Percentiles rank a stretch among this genome's conserved stretches.
Evolutionary conservation across 2,113 vertebrate species (phyloP).

Genomic region (Mugil cephalus): DNA sequence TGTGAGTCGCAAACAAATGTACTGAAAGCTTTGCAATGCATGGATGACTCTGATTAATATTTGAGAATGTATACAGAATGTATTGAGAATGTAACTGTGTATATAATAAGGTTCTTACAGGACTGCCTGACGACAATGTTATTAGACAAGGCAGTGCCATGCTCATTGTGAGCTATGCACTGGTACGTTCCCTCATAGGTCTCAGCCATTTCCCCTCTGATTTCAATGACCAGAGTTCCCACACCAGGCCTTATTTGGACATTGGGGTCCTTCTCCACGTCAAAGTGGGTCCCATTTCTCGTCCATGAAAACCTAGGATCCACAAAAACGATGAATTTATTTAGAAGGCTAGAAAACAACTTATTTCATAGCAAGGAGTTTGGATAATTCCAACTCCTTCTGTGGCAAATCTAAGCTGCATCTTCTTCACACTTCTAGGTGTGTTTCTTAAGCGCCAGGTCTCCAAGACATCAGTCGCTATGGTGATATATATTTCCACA

Average conservation of each 20-base stretch:
- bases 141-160: constrained; percentile 94
- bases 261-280: constrained; percentile 92
- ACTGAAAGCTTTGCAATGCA: background rate
- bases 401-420: constrained; percentile 13
- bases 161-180: constrained; percentile 92
- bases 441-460: constrained; percentile 31
- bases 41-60: background rate
- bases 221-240: constrained; percentile 93
- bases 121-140: constrained; percentile 94
- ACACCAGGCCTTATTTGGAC: constrained; percentile 92
- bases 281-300: constrained; percentile 95
- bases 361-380: constrained; percentile 1
- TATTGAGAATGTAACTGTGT: background rate
- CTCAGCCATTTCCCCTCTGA: constrained; percentile 93
- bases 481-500: constrained; percentile 46
- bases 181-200: constrained; percentile 96
- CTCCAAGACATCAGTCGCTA: constrained; percentile 56
- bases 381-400: background rate
- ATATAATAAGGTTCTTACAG: constrained; percentile 81
- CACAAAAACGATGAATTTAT: background rate
- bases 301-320: constrained; percentile 94
- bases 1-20: constrained; percentile 71
- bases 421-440: constrained; percentile 38
- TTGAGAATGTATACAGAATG: no score
- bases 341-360: background rate